Conservation (phyloP, 2,797 vertebrate genomes). For the Galagoides demidoff region DNA sequence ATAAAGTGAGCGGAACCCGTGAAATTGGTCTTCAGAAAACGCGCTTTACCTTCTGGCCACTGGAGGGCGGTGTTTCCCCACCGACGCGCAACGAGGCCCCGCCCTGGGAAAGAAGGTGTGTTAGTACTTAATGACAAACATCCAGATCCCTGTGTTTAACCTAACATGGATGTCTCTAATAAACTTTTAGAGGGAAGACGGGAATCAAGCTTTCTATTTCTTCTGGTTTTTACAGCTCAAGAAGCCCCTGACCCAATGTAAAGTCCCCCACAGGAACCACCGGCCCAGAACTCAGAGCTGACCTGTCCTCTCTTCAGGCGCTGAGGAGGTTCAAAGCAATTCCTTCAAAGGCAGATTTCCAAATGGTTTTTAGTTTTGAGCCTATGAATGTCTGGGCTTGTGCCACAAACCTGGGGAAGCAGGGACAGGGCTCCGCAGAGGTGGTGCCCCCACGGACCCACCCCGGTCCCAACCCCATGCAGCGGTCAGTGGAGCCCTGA, state of each 20-base stretch:
- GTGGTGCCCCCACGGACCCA: not conserved
- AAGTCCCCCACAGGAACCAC: too few species aligned
- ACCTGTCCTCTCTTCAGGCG: not conserved
- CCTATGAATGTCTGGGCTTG: not conserved
- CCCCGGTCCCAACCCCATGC: too few species aligned
- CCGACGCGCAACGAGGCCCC: not conserved
- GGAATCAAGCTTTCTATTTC: rapidly evolving
- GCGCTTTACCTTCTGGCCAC: constrained; percentile 69
- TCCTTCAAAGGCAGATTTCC: not conserved
- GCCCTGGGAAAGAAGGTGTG: too few species aligned
- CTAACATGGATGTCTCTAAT: not conserved
- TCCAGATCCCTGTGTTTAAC: rapidly evolving
- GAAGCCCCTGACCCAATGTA: too few species aligned
- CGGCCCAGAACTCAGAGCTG: not conserved
- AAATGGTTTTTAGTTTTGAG: not conserved
- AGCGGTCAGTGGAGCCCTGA: not conserved
- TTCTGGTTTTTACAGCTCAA: not conserved
- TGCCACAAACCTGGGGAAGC: not conserved
- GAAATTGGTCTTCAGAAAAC: not conserved
- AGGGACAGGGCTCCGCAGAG: not conserved
- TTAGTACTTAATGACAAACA: rapidly evolving
- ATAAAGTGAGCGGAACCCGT: rapidly evolving
- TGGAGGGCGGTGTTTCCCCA: constrained; percentile 78
- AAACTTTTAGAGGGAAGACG: not conserved
- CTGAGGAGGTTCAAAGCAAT: not conserved